These are phyloP conservation scores for Ophraella communa DNA, from an alignment of 2,888 invertebrate species.

Conservation along the genomic window DNA sequence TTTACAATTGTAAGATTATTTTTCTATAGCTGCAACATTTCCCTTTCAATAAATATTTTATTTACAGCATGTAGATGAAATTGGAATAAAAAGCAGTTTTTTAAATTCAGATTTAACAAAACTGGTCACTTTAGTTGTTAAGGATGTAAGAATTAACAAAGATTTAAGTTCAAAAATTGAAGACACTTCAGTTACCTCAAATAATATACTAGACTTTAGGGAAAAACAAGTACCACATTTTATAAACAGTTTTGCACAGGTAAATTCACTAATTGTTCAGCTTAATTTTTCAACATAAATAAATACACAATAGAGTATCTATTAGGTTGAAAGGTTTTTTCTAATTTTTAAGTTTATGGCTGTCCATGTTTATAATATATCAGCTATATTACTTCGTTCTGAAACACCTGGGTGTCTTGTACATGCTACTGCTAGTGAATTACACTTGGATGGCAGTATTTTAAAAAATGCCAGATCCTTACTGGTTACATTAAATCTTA, in stretches of 20 bases:
- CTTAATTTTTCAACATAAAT: no score
- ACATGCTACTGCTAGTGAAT: conserved; percentile 73
- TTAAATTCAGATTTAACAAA: conserved; percentile 89
- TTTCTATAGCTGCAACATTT: conserved; percentile 3
- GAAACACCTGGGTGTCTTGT: conserved; percentile 73
- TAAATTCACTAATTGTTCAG: conserved; percentile 56
- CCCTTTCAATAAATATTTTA: conserved; percentile 57
- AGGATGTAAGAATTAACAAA: conserved; percentile 81
- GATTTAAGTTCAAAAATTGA: conserved; percentile 62
- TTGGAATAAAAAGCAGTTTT: conserved; percentile 85
- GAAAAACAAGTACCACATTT: conserved; percentile 79
- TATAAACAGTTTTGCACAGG: conserved; percentile 84
- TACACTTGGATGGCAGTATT: conserved; percentile 73
- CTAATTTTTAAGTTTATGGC: conserved; percentile 76
- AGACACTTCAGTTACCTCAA: conserved; percentile 45
- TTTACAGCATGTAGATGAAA: conserved; percentile 81
- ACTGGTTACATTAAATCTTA: conserved; percentile 75
- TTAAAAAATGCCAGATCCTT: conserved; percentile 73
- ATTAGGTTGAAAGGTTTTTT: neutral
- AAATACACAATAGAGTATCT: no score
- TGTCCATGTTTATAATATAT: conserved; percentile 78
- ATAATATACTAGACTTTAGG: conserved; percentile 68
- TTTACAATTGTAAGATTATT: conserved; percentile 51
- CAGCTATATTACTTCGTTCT: conserved; percentile 67
- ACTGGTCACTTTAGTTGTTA: conserved; percentile 80